Evolutionary conservation across 2,797 vertebrate species (phyloP).

Genomic region (Taeniopygia guttata): DNA sequence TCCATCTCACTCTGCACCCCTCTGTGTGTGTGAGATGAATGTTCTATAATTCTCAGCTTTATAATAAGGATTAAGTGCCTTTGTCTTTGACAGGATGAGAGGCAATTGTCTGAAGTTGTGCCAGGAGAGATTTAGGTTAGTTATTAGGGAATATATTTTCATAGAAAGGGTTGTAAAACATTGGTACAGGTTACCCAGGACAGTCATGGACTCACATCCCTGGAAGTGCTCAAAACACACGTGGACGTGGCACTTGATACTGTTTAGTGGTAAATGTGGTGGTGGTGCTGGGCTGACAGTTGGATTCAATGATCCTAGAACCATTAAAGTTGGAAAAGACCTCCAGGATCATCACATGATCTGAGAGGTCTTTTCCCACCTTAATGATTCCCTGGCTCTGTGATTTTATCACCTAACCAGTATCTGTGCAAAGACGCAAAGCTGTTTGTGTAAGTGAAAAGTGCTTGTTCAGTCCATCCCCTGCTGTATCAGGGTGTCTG

Average conservation of each 20-base stretch:
- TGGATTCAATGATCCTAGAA: neutral
- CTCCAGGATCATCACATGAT: neutral
- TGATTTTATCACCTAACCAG: neutral
- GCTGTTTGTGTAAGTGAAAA: neutral
- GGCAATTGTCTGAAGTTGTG: neutral
- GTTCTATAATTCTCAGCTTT: neutral
- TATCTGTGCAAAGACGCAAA: neutral
- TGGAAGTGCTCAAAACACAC: neutral
- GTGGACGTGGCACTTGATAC: neutral
- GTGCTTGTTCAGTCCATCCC: neutral
- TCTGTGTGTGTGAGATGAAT: neutral
- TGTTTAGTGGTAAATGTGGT: too few species aligned
- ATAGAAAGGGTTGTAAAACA: neutral
- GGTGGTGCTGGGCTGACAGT: neutral
- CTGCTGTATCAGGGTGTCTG: accelerated
- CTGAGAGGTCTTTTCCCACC: neutral
- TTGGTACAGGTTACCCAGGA: neutral
- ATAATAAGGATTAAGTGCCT: neutral
- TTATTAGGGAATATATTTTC: neutral
- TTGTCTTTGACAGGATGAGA: neutral
- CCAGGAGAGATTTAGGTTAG: neutral
- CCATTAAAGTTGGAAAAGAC: neutral
- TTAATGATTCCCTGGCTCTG: neutral
- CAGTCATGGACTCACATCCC: neutral
- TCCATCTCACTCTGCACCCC: neutral